Conservation (phyloP, 2,113 vertebrate species). For the Lagenorhynchus albirostris region DNA sequence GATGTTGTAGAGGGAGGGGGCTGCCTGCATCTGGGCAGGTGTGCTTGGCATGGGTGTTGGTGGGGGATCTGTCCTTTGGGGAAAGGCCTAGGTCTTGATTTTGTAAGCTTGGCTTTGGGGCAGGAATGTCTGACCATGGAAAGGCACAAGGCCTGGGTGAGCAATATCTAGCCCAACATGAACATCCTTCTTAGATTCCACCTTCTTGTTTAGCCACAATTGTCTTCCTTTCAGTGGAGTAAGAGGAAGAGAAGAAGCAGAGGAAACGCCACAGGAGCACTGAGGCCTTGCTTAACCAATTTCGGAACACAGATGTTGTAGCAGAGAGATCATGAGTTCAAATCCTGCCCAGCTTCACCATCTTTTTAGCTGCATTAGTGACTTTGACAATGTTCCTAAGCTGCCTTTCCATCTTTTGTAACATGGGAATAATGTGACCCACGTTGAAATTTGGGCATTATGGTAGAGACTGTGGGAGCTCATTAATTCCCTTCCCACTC, state of each 20-base stretch:
- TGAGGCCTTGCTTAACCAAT: not conserved
- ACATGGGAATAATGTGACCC: not conserved
- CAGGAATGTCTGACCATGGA: constrained; percentile 12
- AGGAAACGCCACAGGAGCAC: not conserved
- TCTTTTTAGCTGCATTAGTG: not conserved
- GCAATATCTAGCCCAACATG: not conserved
- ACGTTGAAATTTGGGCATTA: not conserved
- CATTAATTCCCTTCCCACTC: not conserved
- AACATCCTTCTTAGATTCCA: not conserved
- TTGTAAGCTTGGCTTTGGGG: constrained; percentile 67
- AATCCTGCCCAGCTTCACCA: not conserved
- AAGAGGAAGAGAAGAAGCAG: not conserved
- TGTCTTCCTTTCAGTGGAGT: constrained; percentile 11
- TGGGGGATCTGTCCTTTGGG: constrained; percentile 60
- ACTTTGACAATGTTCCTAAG: not conserved
- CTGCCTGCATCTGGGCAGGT: constrained; percentile 65
- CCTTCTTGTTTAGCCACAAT: not conserved
- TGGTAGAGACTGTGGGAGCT: not conserved
- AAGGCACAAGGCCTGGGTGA: not conserved
- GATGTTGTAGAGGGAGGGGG: constrained; percentile 45
- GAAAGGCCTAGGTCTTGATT: constrained; percentile 40
- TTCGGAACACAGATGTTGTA: not conserved
- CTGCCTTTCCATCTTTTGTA: constrained; percentile 26
- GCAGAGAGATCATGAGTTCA: not conserved
- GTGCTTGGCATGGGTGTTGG: constrained; percentile 72